Base-by-base conservation (phyloP, 1,140 invertebrate species). In the Camponotus vicinus region DNA sequence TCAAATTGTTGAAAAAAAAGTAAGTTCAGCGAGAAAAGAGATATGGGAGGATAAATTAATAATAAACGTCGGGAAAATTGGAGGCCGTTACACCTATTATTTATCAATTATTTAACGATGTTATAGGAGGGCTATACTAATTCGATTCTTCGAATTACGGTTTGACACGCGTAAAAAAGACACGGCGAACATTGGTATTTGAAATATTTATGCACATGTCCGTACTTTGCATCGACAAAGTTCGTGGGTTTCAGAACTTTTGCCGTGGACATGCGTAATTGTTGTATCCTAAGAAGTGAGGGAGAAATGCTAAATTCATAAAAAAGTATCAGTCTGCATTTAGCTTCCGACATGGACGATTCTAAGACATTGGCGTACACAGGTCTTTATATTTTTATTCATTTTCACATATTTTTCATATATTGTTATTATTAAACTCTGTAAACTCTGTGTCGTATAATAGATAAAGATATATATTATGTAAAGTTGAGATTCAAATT, bases 241-340 rank as follows among this genome's bases (percentile, higher is more conserved):
- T 27, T 27, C 9, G 13, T 80, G 78, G 8, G 11, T 42, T 80
- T 70, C 64, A 21, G 6, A 80, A 80, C 49, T 80, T 80, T 70
- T 80, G 52, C 49, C 78, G 37, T 80, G 78, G 37, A 66, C 78
- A 80, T 80, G 78, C 78, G 78, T 70, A 70, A 80, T 52, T 37
- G 32, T 27, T 37, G n/a, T 21, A 13, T 34, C 8, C 11, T 66
- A 15, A 57, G 37, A 45, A 4, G 11, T 37, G 27, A 80, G 66
- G 9, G 37, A 80, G 2, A 42, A 52, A 57, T 57, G 45, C 7
- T 69, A 21, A 27, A 70, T 80, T 80, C 27, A 80, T 57, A 70
- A 70, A 80, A 80, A 80, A 79, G 59, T 42, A 21, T 27, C 78
- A 80, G 78, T 80, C 78, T 70, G 8, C 37, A 21, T 80, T 40